These are phyloP conservation scores for Cynoglossus semilaevis DNA, from an alignment of 2,113 vertebrate species.

Conservation along the genomic window DNA sequence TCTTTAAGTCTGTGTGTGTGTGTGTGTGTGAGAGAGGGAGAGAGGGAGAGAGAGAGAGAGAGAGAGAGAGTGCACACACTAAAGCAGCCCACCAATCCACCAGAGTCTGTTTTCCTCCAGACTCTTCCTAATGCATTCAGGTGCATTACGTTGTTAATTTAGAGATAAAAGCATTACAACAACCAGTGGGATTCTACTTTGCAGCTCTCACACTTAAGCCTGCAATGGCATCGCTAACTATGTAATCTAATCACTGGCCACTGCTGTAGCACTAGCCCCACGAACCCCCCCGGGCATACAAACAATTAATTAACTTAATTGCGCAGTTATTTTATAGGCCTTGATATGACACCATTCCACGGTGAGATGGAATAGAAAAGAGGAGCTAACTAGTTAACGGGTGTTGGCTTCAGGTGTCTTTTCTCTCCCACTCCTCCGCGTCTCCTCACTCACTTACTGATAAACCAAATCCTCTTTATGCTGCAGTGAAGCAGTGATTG, in stretches of 20 bases:
- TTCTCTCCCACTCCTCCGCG: conserved; percentile 3
- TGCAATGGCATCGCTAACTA: conserved; percentile 60
- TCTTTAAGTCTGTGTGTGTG: background rate
- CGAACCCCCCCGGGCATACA: conserved; percentile 56
- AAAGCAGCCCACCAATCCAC: background rate
- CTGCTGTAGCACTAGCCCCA: conserved; percentile 55
- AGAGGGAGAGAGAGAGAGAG: too few species aligned
- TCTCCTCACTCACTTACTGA: conserved; percentile 30
- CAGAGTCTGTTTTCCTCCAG: background rate
- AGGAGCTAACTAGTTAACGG: conserved; percentile 45
- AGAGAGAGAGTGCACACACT: too few species aligned
- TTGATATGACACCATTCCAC: conserved; percentile 60
- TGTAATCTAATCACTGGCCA: conserved; percentile 69
- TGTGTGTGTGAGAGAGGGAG: too few species aligned
- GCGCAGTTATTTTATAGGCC: conserved; percentile 67
- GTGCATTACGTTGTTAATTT: conserved; percentile 34
- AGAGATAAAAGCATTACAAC: conserved; percentile 28
- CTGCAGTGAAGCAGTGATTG: conserved; percentile 51
- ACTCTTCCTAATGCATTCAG: conserved; percentile 7
- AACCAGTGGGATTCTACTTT: conserved; percentile 58
- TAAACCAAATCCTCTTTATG: conserved; percentile 40
- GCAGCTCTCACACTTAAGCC: conserved; percentile 49
- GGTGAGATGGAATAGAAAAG: conserved; percentile 61
- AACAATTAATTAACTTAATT: conserved; percentile 76
- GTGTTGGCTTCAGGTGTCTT: conserved; percentile 44